These are phyloP conservation scores for Heliconius aoede DNA, from an alignment of 2,888 invertebrate species.

Conservation along the genomic window DNA sequence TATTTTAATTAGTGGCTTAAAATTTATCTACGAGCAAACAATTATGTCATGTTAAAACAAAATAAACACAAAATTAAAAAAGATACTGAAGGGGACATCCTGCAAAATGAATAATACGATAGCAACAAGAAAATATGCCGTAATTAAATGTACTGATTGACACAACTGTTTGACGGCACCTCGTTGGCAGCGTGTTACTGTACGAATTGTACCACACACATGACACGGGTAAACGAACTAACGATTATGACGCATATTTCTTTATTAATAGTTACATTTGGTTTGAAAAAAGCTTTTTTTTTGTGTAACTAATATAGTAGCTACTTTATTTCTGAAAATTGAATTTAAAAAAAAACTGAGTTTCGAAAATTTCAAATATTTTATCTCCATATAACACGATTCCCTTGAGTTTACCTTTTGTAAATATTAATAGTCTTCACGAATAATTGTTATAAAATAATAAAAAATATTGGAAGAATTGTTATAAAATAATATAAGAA, in stretches of 20 bases:
- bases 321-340: background rate
- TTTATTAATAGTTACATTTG: background rate
- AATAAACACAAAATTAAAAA: background rate
- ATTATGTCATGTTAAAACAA: too few relatives aligned
- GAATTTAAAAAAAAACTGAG: too few relatives aligned
- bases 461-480: too few relatives aligned
- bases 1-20: background rate
- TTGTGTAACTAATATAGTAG: background rate
- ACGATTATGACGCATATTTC: conserved; percentile 11
- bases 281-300: background rate
- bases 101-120: background rate
- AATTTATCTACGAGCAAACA: background rate
- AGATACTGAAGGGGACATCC: background rate
- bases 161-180: conserved; percentile 27
- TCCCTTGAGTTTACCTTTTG: too few relatives aligned
- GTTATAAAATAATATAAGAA: too few relatives aligned
- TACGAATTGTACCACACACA: conserved; percentile 1
- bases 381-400: too few relatives aligned
- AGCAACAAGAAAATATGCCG: conserved; percentile 23
- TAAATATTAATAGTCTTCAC: too few relatives aligned
- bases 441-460: too few relatives aligned
- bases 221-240: conserved; percentile 19
- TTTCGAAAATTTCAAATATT: too few relatives aligned
- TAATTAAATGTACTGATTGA: conserved; percentile 35
- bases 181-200: conserved; percentile 25